phyloP scores from a whole-genome alignment of 2,888 invertebrate genomes.

The Euphydryas editha region DNA sequence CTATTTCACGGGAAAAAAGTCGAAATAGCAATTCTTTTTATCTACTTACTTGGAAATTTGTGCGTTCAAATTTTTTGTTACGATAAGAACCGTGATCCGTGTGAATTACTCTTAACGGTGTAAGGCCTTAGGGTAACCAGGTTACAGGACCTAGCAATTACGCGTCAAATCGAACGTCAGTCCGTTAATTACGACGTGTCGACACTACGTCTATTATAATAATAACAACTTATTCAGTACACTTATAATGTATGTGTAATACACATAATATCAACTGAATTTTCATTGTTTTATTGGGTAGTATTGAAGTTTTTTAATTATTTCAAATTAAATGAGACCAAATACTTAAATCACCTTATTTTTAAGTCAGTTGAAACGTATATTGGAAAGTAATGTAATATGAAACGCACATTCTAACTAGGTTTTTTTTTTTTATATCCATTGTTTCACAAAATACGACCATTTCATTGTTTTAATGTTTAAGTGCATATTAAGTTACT shows the following conservation, averaged over 20 bases:
- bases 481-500: slow-evolving; percentile 2
- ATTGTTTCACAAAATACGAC: slow-evolving; percentile 15
- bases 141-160: slow-evolving; percentile 12
- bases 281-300: too few relatives aligned
- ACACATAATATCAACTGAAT: too few relatives aligned
- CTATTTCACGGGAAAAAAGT: too few relatives aligned
- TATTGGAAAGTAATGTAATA: not conserved
- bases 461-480: slow-evolving; percentile 8
- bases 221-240: too few relatives aligned
- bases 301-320: too few relatives aligned
- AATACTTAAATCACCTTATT: not conserved
- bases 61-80: too few relatives aligned
- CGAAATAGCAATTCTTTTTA: too few relatives aligned
- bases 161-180: slow-evolving; percentile 10
- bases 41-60: too few relatives aligned
- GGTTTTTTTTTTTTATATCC: slow-evolving; percentile 13
- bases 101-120: too few relatives aligned
- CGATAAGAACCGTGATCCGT: too few relatives aligned
- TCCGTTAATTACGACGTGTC: slow-evolving; percentile 5
- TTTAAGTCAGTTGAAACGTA: not conserved
- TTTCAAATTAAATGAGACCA: too few relatives aligned
- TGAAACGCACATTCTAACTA: not conserved
- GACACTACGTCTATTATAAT: not conserved
- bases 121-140: slow-evolving; percentile 8
- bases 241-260: too few relatives aligned